phyloP scores from a whole-genome alignment of 2,113 vertebrate species.

The Caranx ignobilis region DNA sequence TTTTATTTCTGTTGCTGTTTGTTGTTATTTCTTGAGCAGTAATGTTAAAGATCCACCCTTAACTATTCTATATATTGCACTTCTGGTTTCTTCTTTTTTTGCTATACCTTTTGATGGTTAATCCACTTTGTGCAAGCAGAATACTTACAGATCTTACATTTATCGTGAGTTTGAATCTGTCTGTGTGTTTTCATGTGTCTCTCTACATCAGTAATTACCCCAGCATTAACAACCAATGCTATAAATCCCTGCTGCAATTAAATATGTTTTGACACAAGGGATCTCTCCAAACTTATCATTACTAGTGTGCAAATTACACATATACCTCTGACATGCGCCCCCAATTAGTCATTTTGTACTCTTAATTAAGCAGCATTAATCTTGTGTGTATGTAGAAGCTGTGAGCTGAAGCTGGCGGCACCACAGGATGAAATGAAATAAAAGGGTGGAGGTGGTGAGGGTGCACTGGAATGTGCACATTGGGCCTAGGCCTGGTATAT shows the following conservation, averaged over 20 bases:
- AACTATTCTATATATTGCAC: background rate
- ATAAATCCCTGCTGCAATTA: constrained; percentile 59
- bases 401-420: constrained; percentile 55
- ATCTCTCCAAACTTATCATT: constrained; percentile 66
- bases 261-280: constrained; percentile 61
- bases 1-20: background rate
- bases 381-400: constrained; percentile 52
- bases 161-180: background rate
- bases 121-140: background rate
- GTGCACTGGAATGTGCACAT: constrained; percentile 29
- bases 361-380: constrained; percentile 77
- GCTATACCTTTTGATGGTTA: background rate
- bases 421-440: constrained; percentile 61
- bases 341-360: constrained; percentile 70
- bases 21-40: background rate
- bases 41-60: background rate
- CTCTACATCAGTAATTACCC: constrained; percentile 51
- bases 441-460: constrained; percentile 41
- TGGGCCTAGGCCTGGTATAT: constrained; percentile 26
- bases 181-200: constrained; percentile 15
- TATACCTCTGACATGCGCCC: constrained; percentile 63
- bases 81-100: background rate
- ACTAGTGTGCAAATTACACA: constrained; percentile 68
- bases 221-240: constrained; percentile 49
- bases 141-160: background rate